Percentiles rank a stretch among this genome's conserved stretches.
Evolutionary conservation across 2,888 invertebrate species (phyloP).

Genomic region (Abscondita cerata): DNA sequence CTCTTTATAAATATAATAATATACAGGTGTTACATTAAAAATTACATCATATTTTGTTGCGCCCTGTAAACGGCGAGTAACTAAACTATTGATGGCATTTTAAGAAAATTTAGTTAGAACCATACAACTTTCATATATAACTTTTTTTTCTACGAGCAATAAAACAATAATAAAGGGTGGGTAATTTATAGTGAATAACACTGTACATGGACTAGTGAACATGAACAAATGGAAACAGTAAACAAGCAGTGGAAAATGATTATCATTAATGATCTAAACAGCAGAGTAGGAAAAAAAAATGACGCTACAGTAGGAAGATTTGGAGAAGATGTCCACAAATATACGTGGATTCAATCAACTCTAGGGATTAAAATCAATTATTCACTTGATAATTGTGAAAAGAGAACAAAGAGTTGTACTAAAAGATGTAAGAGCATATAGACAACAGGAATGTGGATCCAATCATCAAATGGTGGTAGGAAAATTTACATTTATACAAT

Average conservation of each 20-base stretch:
- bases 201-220: no score
- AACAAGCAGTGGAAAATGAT: neutral
- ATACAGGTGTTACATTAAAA: no score
- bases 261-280: slow-evolving; percentile 8
- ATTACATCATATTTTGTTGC: no score
- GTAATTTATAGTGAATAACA: no score
- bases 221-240: slow-evolving; percentile 10
- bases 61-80: no score
- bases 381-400: slow-evolving; percentile 6
- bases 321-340: slow-evolving; percentile 2
- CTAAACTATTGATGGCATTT: no score
- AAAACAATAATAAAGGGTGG: no score
- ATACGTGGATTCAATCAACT: slow-evolving; percentile 2
- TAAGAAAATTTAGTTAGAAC: no score
- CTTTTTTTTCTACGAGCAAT: no score
- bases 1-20: no score
- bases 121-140: no score
- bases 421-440: slow-evolving; percentile 5
- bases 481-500: no score
- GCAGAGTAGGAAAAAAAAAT: slow-evolving; percentile 4
- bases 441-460: neutral
- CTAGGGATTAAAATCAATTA: slow-evolving; percentile 4
- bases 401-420: neutral
- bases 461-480: neutral
- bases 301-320: neutral